Evolutionary conservation across 2,888 invertebrate genomes (phyloP).

Genomic region (Sinohyriopsis cumingii): DNA sequence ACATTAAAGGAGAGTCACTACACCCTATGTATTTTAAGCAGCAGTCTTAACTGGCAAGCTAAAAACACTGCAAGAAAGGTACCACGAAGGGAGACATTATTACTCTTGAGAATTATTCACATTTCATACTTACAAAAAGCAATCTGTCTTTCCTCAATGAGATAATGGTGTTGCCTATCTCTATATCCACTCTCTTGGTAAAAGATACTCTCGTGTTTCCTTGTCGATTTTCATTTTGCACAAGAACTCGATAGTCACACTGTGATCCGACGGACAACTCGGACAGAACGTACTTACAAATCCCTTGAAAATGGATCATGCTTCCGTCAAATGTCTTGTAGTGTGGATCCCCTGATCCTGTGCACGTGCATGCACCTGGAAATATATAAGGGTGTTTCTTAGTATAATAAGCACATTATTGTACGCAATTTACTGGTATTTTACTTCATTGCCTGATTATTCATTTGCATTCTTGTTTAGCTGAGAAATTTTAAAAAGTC

Average conservation of each 20-base stretch:
- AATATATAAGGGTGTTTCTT: not conserved
- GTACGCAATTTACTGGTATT: too few species aligned
- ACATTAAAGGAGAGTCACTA: too few species aligned
- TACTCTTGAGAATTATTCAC: too few species aligned
- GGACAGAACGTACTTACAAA: slow-evolving; percentile 62
- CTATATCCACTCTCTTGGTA: slow-evolving; percentile 28
- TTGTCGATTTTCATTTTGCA: slow-evolving; percentile 37
- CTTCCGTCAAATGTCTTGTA: slow-evolving; percentile 64
- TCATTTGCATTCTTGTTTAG: too few species aligned
- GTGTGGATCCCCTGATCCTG: slow-evolving; percentile 62
- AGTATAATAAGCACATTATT: not conserved
- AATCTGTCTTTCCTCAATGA: too few species aligned
- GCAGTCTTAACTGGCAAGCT: too few species aligned
- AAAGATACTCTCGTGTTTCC: slow-evolving; percentile 29
- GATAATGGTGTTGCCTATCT: not conserved
- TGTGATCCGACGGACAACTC: slow-evolving; percentile 24
- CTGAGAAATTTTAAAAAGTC: too few species aligned
- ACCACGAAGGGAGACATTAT: too few species aligned
- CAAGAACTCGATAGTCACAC: slow-evolving; percentile 32
- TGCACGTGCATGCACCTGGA: slow-evolving; percentile 38
- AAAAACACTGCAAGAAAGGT: too few species aligned
- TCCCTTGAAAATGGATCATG: slow-evolving; percentile 54
- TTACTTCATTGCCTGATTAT: too few species aligned
- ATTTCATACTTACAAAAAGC: too few species aligned
- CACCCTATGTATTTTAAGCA: too few species aligned